Evolutionary conservation across 2,888 invertebrate genomes (phyloP).

Genomic region (Leptarthrus brevirostris): DNA sequence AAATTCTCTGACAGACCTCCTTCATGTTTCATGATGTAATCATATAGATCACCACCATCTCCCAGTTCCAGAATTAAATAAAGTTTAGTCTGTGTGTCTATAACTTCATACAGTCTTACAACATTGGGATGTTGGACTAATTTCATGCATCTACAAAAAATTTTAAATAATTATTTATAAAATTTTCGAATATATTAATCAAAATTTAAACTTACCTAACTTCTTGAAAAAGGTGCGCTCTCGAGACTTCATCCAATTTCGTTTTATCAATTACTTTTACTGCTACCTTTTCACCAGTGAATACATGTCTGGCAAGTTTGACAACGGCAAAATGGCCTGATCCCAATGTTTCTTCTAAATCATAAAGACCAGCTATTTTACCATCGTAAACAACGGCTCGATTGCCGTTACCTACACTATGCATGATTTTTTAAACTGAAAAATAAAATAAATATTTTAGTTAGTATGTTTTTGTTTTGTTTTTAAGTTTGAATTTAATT

Average conservation of each 20-base stretch:
- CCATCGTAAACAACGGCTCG: conserved; percentile 74
- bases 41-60: conserved; percentile 98
- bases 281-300: conserved; percentile 98
- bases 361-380: conserved; percentile 96
- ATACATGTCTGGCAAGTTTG: conserved; percentile 96
- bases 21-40: conserved; percentile 97
- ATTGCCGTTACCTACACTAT: conserved; percentile 55
- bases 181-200: background rate
- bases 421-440: conserved; percentile 51
- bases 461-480: too few relatives aligned
- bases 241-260: conserved; percentile 95
- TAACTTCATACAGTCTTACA: conserved; percentile 97
- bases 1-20: conserved; percentile 85
- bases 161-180: conserved; percentile 11
- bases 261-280: conserved; percentile 99
- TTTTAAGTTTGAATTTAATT: too few relatives aligned
- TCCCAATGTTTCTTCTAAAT: conserved; percentile 96
- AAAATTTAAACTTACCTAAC: conserved; percentile 69
- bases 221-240: conserved; percentile 96
- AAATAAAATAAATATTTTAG: background rate
- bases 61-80: conserved; percentile 97
- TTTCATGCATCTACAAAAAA: conserved; percentile 94
- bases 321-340: conserved; percentile 99
- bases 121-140: conserved; percentile 99
- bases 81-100: conserved; percentile 98